Evolutionary conservation across 2,888 invertebrate species (phyloP).

Genomic region (Zygothrica quintamaculata): DNA sequence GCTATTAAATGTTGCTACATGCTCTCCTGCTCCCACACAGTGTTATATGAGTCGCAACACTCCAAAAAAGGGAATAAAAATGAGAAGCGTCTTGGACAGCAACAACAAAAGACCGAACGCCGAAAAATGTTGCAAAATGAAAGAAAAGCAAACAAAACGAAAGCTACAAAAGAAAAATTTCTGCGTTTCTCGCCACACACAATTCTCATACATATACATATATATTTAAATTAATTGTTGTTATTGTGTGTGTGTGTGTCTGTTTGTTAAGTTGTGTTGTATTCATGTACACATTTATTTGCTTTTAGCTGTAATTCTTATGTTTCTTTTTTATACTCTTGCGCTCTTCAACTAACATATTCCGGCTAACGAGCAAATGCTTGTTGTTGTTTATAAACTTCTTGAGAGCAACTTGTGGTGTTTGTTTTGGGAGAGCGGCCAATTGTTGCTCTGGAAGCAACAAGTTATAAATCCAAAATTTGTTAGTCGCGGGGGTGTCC

Average conservation of each 20-base stretch:
- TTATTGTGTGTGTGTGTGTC: slow-evolving; percentile 24
- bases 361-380: slow-evolving; percentile 55
- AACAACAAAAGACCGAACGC: slow-evolving; percentile 65
- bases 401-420: slow-evolving; percentile 22
- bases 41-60: slow-evolving; percentile 85
- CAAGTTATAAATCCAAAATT: slow-evolving; percentile 51
- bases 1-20: slow-evolving; percentile 66
- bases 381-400: slow-evolving; percentile 72
- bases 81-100: slow-evolving; percentile 75
- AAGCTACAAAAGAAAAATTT: slow-evolving; percentile 62
- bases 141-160: slow-evolving; percentile 69
- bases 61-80: slow-evolving; percentile 85
- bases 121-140: slow-evolving; percentile 77
- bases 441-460: slow-evolving; percentile 75
- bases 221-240: slow-evolving; percentile 68
- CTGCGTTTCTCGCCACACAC: slow-evolving; percentile 53
- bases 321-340: slow-evolving; percentile 30
- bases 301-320: slow-evolving; percentile 51
- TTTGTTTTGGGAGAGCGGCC: slow-evolving; percentile 38
- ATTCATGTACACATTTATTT: too few relatives aligned
- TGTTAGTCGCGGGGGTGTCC: slow-evolving; percentile 17
- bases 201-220: slow-evolving; percentile 14
- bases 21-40: slow-evolving; percentile 68
- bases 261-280: too few relatives aligned
- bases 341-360: slow-evolving; percentile 44